A percentile compares a stretch with the other conserved stretches of the same genome.
Evolutionary conservation across 2,113 vertebrate genomes (phyloP).

Genomic region (Herpailurus yagouaroundi): DNA sequence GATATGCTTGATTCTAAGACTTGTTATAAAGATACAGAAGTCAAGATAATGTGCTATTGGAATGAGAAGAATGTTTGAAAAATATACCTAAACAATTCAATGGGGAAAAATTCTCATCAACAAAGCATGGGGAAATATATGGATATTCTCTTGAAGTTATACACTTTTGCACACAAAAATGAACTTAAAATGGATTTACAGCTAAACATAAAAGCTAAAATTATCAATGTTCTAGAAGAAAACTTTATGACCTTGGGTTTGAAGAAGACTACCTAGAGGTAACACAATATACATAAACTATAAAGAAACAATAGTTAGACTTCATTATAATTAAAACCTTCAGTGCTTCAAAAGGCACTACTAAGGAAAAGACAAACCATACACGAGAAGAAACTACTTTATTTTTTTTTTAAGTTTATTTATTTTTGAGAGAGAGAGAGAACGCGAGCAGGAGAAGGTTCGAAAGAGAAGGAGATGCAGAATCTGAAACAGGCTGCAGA

Average conservation of each 20-base stretch:
- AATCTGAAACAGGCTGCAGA: too few species aligned
- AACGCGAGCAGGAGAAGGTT: too few species aligned
- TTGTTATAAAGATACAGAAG: not conserved
- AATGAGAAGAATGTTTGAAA: not conserved
- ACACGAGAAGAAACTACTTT: too few species aligned
- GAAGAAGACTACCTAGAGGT: not conserved
- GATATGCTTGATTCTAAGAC: not conserved
- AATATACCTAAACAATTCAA: not conserved
- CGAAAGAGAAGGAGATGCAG: too few species aligned
- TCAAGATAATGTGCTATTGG: not conserved
- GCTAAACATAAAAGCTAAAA: not conserved
- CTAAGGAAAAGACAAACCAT: too few species aligned
- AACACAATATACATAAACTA: not conserved
- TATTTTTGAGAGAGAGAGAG: too few species aligned
- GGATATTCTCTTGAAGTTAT: not conserved
- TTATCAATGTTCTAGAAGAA: not conserved
- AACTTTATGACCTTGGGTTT: not conserved
- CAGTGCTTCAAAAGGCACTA: too few species aligned
- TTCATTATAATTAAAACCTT: too few species aligned
- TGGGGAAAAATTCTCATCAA: not conserved
- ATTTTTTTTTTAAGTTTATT: too few species aligned
- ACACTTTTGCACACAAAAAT: not conserved
- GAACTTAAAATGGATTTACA: not conserved
- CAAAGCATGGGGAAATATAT: not conserved
- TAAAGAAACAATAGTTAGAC: not conserved